Base-by-base conservation (phyloP, 2,888 invertebrate species). In the Listrodromus nycthemerus region DNA sequence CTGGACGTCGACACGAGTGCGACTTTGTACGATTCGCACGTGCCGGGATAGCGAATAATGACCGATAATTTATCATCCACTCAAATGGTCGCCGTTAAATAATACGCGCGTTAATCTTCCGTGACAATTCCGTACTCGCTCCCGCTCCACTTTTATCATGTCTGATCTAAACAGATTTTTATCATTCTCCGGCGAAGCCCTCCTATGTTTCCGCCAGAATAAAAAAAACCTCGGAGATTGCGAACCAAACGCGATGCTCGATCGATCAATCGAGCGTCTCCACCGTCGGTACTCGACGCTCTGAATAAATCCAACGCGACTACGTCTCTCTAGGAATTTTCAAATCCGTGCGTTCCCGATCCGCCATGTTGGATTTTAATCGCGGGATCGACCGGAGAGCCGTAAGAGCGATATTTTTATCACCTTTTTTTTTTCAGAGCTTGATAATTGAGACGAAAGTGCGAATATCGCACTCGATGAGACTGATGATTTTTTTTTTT, bases 241-340 rank as follows among this genome's bases (percentile, higher is more conserved):
- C 75, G 75, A 79, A 84, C 79, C 79, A 78, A 84, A 82, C 70
- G 75, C 74, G 24, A 70, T 69, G 66, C 24, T 27, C 74, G 48
- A 82, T 82, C 81, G 84, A 84, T 84, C 84, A 84, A 81, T 84
- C 77, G 81, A 50, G 63, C 2, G 41, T 41, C 66, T 78, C 50
- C 19, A n/a, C n/a, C 50, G 71, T 48, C 16, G 24, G 27, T 10
- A 52, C 50, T 55, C 69, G 82, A 81, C 65, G 84, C 82, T 50
- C 33, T 41, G 45, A 78, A 81, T 84, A 82, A 84, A 78, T 84
- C 67, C 66, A 21, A 37, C 27, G 48, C 33, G 50, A 69, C 41
- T 48, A 55, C 45, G 67, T 10, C 55, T 55, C 45, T 8, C 45
- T 21, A 52, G 50, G 67, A 66, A 75, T 80, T 55, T 80, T 37